Percentiles rank a stretch among this genome's conserved stretches.
These are phyloP conservation scores for Sebastes glaucus DNA, from an alignment of 2,797 vertebrate genomes.

Conservation along the genomic window DNA sequence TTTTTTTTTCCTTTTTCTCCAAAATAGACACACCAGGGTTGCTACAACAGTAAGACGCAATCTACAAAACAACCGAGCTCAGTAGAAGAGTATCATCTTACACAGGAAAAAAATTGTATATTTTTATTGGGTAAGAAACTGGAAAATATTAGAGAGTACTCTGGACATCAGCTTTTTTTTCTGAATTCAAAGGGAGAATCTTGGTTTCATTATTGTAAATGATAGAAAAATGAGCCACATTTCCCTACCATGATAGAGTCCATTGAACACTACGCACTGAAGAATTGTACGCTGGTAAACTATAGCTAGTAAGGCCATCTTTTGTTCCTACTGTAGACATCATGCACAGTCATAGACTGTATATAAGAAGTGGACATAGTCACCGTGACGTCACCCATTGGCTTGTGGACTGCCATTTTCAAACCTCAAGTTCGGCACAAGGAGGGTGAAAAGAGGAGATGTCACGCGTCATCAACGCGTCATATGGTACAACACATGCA, in stretches of 20 bases:
- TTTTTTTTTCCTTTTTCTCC: conserved; percentile 66
- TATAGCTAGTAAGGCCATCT: neutral
- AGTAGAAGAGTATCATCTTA: conserved; percentile 69
- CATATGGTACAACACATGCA: too few relatives aligned
- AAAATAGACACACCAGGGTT: conserved; percentile 79
- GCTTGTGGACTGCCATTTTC: too few relatives aligned
- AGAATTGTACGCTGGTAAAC: neutral
- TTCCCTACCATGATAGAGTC: neutral
- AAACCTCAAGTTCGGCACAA: too few relatives aligned
- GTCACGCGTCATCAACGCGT: too few relatives aligned
- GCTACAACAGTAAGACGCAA: conserved; percentile 83
- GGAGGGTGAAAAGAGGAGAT: too few relatives aligned
- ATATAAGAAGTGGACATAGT: too few relatives aligned
- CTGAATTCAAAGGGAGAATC: conserved; percentile 22
- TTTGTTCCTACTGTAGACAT: neutral
- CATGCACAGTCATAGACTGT: neutral
- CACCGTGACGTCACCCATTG: too few relatives aligned
- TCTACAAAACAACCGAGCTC: conserved; percentile 77
- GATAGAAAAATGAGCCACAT: neutral
- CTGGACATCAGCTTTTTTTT: conserved; percentile 38
- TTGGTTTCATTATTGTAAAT: conserved; percentile 33
- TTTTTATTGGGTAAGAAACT: conserved; percentile 67
- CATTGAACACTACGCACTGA: neutral
- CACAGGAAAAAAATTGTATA: conserved; percentile 59
- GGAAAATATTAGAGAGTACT: conserved; percentile 69